These are phyloP conservation scores for Apis dorsata DNA, from an alignment of 1,140 invertebrate genomes.

Conservation along the genomic window DNA sequence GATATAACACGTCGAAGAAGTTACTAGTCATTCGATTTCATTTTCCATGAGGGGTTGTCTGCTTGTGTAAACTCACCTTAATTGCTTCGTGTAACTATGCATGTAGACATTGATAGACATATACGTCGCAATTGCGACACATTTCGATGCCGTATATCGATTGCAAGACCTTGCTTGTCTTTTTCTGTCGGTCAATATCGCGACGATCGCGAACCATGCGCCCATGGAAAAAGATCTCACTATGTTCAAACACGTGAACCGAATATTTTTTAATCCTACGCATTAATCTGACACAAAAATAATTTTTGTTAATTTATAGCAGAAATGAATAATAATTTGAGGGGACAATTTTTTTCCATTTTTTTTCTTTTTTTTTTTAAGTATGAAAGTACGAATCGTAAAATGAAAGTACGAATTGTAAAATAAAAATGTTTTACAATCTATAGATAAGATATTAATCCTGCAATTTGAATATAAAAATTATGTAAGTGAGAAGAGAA, in stretches of 20 bases:
- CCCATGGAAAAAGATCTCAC: conserved; percentile 27
- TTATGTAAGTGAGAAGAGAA: not conserved
- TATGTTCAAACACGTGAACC: not conserved
- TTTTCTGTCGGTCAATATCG: conserved; percentile 49
- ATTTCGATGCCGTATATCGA: conserved; percentile 56
- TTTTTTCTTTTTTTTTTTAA: not conserved
- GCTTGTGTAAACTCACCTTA: conserved; percentile 12
- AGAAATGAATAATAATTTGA: not conserved
- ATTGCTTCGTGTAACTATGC: not conserved
- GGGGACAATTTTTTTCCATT: not conserved
- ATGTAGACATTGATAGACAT: conserved; percentile 22
- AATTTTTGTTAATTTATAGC: not conserved
- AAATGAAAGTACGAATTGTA: not conserved
- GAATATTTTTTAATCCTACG: not conserved
- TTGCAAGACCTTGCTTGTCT: conserved; percentile 49
- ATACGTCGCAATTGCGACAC: conserved; percentile 36
- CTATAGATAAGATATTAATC: not conserved
- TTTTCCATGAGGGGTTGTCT: conserved; percentile 16
- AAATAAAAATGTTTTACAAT: not conserved
- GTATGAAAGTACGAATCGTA: no score
- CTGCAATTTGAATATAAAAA: not conserved
- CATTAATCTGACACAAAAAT: no score
- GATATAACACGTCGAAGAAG: not conserved
- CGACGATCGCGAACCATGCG: conserved; percentile 14
- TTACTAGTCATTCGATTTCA: conserved; percentile 30